Evolutionary conservation across 2,888 invertebrate genomes (phyloP), one percentile per base, ranked within the genome.

Genomic region (Drosophila rellima): DNA sequence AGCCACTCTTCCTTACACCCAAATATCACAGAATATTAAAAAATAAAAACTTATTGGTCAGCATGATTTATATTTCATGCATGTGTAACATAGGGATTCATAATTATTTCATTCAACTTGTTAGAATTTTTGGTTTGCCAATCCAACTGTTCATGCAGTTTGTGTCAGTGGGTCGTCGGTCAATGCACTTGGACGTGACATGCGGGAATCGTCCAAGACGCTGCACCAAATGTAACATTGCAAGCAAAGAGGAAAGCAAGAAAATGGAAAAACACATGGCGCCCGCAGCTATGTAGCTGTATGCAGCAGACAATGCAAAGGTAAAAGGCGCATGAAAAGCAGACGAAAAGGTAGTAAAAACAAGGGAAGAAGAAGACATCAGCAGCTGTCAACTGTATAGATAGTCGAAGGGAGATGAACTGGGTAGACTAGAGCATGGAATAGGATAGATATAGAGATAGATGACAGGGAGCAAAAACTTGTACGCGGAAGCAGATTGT

Each of bases 401-500:
- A 54, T 39, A 33, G 35, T 39, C 52, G 31, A 64, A 50, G 26
- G 18, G 35, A 15, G 11, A 37, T 20, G 40, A 60, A 37, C 15
- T 51, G 15, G 11, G 15, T 29, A 45, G 29, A 40, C 51, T 45
- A 18, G 57, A 45, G 44, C 35, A 56, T 35, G n/a, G 26, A 8
- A 61, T 44, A 20, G 31, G 11, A 47, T 40, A 40, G 31, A 50
- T 50, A 37, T n/a, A n/a, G 29, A 67, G 13, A 56, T 26, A 54
- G 37, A 65, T 54, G 66, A 59, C 31, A 39, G 57, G 62, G 55
- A 52, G 45, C 29, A 68, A 65, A 69, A 73, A 73, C 56, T 67
- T 67, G 62, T 60, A 82, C 77, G 75, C 85, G 85, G 88, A 85
- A 85, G 85, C 82, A 82, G 74, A 70, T 84, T 83, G 85, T 82